Evolutionary conservation across 2,888 invertebrate species (phyloP), one percentile per base, ranked within the genome.

Genomic region (Pycnomerus fuliginosus): DNA sequence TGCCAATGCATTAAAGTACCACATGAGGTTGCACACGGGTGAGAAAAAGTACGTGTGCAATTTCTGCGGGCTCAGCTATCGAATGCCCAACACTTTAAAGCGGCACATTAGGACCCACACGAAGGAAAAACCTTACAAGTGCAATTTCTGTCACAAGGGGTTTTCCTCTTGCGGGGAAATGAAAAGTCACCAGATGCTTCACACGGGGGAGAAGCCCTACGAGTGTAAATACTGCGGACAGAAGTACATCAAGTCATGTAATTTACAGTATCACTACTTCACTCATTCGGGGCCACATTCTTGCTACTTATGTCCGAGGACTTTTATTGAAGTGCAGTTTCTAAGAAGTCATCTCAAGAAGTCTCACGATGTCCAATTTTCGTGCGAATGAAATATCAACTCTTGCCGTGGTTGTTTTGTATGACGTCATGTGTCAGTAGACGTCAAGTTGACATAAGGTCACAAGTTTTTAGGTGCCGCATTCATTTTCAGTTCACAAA

Each of bases 81-180:
- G 55, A 16, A 63, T 63, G 61, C 43, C 47, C 2, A 45, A 48
- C 36, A 52, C 52, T 32, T 74, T 89, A 53, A 88, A 87, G 65
- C 73, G 88, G 55, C 89, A 89, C 71, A 85, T 86, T 3, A 71
- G 87, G 55, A 88, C 86, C 32, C 88, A 89, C 65, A 89, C 88
- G 44, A 87, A 87, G 15, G 85, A 87, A 3, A 76, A 85, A 24
- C 88, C 88, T 1, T 88, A 86, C 75, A 84, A 83, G 59, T 89
- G 88, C 67, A 78, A 79, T 55, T 74, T 79, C 44, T 88, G 88
- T 65, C 83, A 83, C 53, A 87, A 86, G 64, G 83, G 84, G 12
- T 89, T 89, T 72, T 85, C 86, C 1, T 87, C 88, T 60, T 75
- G 85, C 39, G 87, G 87, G 62, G 64, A 64, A 43, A 16, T 50